Base-by-base conservation (phyloP, 2,113 vertebrate genomes). In the Cyprinodon variegatus region DNA sequence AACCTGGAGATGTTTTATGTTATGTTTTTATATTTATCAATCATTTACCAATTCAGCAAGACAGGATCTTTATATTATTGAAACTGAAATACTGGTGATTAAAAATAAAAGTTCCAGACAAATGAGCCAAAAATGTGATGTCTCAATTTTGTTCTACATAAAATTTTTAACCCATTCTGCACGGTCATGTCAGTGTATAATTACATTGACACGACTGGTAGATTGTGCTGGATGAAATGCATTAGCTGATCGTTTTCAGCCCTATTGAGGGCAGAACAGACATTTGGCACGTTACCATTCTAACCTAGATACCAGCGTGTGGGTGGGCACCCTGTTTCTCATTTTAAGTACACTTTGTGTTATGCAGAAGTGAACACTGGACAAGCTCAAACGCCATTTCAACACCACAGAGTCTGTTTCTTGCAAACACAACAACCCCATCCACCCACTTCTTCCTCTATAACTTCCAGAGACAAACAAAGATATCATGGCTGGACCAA, bases 361-460 rank as follows among this genome's bases (percentile, higher is more conserved):
- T 89, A 65, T 86, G 70, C 81, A 68, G 65, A 83, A 22, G 48
- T 36, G 63, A 83, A 78, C 17, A 60, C 89, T 93, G 93, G 74
- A 72, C 76, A 83, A 60, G 62, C 79, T 93, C 91, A 92, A 86
- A 75, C 83, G 36, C 70, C 57, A 45, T 93, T 91, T 94, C 92
- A 91, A 79, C 93, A 81, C 90, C 74, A 37, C 7, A 11, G 61
- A 76, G 77, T 46, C 79, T 68, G 74, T 82, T 78, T 86, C 73
- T n/a, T 70, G 61, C 61, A 48, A 37, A 59, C 43, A 48, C 68
- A 60, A 64, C 59, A 46, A 63, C 72, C 45, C 53, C 63, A 40
- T 78, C 84, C 83, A 61, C 80, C 79, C 82, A 79, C 85, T 63
- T 65, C 69, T 67, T 69, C 81, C 70, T 61, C 79, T 88, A 86